Percentiles rank a stretch among this genome's conserved stretches.
These are phyloP conservation scores for Hemistola chrysoprasaria DNA, from an alignment of 2,888 invertebrate genomes.

Conservation along the genomic window DNA sequence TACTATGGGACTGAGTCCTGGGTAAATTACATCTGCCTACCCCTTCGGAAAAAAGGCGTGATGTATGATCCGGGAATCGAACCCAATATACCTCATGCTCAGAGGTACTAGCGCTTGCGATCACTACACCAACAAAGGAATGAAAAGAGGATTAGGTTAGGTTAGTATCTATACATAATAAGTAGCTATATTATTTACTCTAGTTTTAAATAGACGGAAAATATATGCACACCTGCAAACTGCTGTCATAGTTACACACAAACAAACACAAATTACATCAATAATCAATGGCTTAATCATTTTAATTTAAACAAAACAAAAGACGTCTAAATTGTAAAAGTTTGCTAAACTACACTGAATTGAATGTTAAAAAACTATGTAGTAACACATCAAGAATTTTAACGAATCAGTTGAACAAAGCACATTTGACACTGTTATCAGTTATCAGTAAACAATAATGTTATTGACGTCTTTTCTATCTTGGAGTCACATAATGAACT, in stretches of 20 bases:
- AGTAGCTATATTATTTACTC: too few relatives aligned
- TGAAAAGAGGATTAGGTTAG: too few relatives aligned
- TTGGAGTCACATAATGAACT: conserved; percentile 28
- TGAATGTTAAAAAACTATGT: conserved; percentile 1
- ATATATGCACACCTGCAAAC: conserved; percentile 21
- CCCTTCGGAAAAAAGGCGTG: too few relatives aligned
- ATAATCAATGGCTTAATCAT: conserved; percentile 8
- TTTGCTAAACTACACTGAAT: conserved; percentile 9
- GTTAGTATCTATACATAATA: too few relatives aligned
- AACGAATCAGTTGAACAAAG: conserved; percentile 33
- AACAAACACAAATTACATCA: conserved; percentile 9
- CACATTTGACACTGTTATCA: conserved; percentile 65
- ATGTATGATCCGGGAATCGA: too few relatives aligned
- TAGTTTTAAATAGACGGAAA: too few relatives aligned
- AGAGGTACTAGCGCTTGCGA: too few relatives aligned
- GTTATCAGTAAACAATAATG: conserved; percentile 45
- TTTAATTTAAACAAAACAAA: conserved; percentile 4
- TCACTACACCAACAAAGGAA: too few relatives aligned
- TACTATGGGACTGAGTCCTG: too few relatives aligned
- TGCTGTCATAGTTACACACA: conserved; percentile 10
- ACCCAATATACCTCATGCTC: too few relatives aligned
- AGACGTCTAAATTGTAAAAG: not conserved
- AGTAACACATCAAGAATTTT: conserved; percentile 16
- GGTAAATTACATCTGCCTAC: too few relatives aligned
- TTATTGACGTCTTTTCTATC: conserved; percentile 54